phyloP scores from a whole-genome alignment of 2,888 invertebrate genomes.

The Agonopterix arenella region DNA sequence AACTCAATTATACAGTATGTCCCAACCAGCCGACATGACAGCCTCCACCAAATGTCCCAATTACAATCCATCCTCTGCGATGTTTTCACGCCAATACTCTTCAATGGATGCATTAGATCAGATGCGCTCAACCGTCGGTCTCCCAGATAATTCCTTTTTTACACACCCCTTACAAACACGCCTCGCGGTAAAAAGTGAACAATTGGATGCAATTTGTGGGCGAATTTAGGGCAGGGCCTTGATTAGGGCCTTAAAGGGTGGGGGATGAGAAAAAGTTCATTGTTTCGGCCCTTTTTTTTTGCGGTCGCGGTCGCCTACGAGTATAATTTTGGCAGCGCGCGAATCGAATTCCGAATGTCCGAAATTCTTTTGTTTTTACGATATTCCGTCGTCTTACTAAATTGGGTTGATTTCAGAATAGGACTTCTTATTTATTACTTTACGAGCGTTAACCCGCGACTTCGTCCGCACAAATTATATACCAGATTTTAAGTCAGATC shows the following conservation, averaged over 20 bases:
- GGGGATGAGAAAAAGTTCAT: slow-evolving; percentile 40
- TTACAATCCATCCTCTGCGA: slow-evolving; percentile 33
- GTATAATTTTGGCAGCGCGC: slow-evolving; percentile 51
- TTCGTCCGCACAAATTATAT: no score
- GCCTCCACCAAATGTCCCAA: slow-evolving; percentile 31
- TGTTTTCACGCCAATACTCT: slow-evolving; percentile 57
- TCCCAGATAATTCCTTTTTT: slow-evolving; percentile 48
- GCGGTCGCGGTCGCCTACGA: slow-evolving; percentile 35
- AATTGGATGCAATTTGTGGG: slow-evolving; percentile 76
- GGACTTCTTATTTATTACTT: no score
- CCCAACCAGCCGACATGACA: slow-evolving; percentile 24
- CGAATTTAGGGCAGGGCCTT: slow-evolving; percentile 67
- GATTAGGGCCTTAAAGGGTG: slow-evolving; percentile 58
- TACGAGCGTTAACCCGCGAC: no score
- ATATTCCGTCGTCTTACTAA: not conserved
- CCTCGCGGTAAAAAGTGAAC: slow-evolving; percentile 72
- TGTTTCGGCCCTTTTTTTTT: slow-evolving; percentile 60
- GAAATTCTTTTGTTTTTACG: slow-evolving; percentile 29
- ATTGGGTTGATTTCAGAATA: no score
- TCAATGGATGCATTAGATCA: slow-evolving; percentile 55
- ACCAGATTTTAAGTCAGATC: no score
- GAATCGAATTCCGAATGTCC: slow-evolving; percentile 34
- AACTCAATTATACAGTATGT: not conserved
- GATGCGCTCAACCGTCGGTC: slow-evolving; percentile 39
- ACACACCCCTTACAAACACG: slow-evolving; percentile 48